phyloP scores from a whole-genome alignment of 2,888 invertebrate species.

The Cremastinae sp. region DNA sequence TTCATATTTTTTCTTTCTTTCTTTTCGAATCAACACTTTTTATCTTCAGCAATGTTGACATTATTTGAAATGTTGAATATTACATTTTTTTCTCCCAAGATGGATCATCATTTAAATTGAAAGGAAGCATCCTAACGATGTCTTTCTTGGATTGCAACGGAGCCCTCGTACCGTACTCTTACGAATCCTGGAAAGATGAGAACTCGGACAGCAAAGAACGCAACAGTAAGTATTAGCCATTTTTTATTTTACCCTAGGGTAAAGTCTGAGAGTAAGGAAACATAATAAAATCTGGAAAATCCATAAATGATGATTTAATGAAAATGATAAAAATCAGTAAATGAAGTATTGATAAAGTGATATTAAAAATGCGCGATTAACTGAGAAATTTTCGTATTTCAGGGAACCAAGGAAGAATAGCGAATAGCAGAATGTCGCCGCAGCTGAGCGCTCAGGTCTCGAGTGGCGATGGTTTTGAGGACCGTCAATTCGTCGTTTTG shows the following conservation, averaged over 20 bases:
- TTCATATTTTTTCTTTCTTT: neutral
- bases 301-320: no score
- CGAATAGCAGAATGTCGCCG: conserved; percentile 88
- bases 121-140: conserved; percentile 96
- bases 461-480: conserved; percentile 83
- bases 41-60: no score
- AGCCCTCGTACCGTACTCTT: conserved; percentile 93
- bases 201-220: conserved; percentile 83
- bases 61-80: no score
- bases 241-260: no score
- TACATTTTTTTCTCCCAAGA: conserved; percentile 82
- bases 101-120: conserved; percentile 97
- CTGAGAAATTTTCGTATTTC: conserved; percentile 47
- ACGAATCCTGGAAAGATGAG: conserved; percentile 96
- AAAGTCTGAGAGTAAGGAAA: no score
- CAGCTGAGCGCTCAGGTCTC: conserved; percentile 82
- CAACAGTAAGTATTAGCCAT: no score
- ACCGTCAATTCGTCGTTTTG: conserved; percentile 95
- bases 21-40: no score
- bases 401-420: conserved; percentile 74
- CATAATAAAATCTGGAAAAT: no score
- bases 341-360: conserved; percentile 4
- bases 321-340: neutral
- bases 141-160: conserved; percentile 98
- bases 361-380: conserved; percentile 11